phyloP scores from a whole-genome alignment of 2,888 invertebrate species.

The Hyles lineata region DNA sequence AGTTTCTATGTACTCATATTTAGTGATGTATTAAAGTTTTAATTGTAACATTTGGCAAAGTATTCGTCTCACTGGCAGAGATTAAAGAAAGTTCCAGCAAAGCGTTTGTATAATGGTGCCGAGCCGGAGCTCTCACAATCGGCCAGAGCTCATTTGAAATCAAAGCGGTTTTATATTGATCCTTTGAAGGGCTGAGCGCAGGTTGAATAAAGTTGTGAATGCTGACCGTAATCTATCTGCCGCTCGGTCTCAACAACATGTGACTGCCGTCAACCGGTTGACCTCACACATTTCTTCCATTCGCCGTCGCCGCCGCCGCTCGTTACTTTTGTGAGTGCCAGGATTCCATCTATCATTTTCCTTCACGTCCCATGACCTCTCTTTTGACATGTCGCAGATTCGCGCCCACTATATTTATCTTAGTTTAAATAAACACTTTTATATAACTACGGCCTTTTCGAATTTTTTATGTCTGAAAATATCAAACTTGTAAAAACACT shows the following conservation, averaged over 20 bases:
- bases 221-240: constrained; percentile 72
- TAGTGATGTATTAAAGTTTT: constrained; percentile 60
- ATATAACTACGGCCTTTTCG: background rate
- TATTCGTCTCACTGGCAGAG: constrained; percentile 43
- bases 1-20: constrained; percentile 36
- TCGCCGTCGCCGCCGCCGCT: constrained; percentile 55
- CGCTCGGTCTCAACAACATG: constrained; percentile 64
- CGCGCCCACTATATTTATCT: constrained; percentile 50
- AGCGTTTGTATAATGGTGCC: constrained; percentile 44
- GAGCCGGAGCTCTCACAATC: constrained; percentile 45
- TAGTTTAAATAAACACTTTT: constrained; percentile 46
- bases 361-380: constrained; percentile 63
- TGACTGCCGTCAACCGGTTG: constrained; percentile 68
- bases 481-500: background rate
- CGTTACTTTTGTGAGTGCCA: constrained; percentile 71
- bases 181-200: constrained; percentile 55
- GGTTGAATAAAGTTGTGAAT: constrained; percentile 71
- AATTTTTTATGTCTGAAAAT: background rate
- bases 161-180: constrained; percentile 68
- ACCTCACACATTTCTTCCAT: constrained; percentile 72
- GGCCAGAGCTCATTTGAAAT: constrained; percentile 57
- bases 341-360: constrained; percentile 74
- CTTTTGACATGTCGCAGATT: constrained; percentile 57
- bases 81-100: constrained; percentile 55
- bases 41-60: constrained; percentile 55